Evolutionary conservation across 1,140 invertebrate genomes (phyloP), one percentile per base, ranked within the genome.

Genomic region (Apis florea): DNA sequence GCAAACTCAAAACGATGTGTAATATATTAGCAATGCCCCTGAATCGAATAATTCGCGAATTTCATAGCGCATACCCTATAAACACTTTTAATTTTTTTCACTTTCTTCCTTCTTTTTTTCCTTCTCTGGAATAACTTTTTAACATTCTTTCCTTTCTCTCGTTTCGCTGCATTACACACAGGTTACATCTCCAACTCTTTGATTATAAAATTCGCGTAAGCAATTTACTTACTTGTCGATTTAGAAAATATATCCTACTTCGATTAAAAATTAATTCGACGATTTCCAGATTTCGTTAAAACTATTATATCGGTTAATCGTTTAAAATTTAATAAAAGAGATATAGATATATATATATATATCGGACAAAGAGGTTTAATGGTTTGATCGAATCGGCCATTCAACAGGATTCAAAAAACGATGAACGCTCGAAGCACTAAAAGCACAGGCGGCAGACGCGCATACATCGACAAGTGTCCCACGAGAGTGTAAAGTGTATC

Each of bases 401-500:
- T 24, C 24, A 13, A 21, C 53, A 54, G 49, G 61, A 67, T 9
- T 54, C 26, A 21, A 64, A 31, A 68, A 81, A 81, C 40, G 49
- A 21, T 26, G 59, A 72, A 77, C 67, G 40, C 24, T 49, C 40
- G 10, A 72, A 82, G 19, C 61, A 40, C 49, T 77, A 84, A 54
- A 74, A 68, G 53, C 66, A 82, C 73, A 71, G 79, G 76, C 82
- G 69, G 19, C n/a, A 85, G 40, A 81, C 72, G 31, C 66, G 74
- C 67, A 84, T 59, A 82, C 58, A 88, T 84, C 54, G 78, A 83
- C 68, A 79, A 84, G 82, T 71, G 58, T 80, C 51, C 77, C 67
- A 75, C 74, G 71, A 73, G 67, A 71, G 83, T 90, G 89, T 90
- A 90, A 90, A 90, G 81, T 85, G 85, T 87, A 89, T 69, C 77